Conservation (phyloP, 1,140 invertebrate genomes). For the Drosophila nebulosa region DNA sequence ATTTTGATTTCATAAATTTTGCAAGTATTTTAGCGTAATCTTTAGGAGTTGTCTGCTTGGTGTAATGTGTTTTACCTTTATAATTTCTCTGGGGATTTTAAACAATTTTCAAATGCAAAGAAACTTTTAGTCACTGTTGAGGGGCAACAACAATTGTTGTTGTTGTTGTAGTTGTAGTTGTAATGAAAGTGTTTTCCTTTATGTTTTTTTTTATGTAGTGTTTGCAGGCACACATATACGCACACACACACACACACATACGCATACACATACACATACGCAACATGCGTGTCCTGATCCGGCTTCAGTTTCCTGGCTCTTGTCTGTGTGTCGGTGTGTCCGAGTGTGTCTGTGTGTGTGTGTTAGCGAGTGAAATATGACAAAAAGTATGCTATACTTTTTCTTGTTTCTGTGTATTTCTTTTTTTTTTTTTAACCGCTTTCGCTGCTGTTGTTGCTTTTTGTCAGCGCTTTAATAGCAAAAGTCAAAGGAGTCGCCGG, state of each 20-base stretch:
- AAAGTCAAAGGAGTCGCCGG: conserved; percentile 47
- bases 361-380: conserved; percentile 64
- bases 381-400: conserved; percentile 69
- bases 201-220: conserved; percentile 59
- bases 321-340: not conserved
- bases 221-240: conserved; percentile 53
- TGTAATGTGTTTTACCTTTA: not conserved
- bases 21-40: not conserved
- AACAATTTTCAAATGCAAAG: not conserved
- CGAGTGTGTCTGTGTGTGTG: conserved; percentile 11
- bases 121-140: conserved; percentile 37
- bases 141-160: not conserved
- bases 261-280: conserved; percentile 60
- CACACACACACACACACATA: no score
- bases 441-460: conserved; percentile 39
- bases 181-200: conserved; percentile 66
- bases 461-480: conserved; percentile 69
- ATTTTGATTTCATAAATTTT: not conserved
- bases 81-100: not conserved
- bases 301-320: conserved; percentile 4
- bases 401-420: no score
- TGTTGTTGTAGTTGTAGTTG: conserved; percentile 41
- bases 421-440: conserved; percentile 33
- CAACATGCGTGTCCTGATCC: conserved; percentile 64
- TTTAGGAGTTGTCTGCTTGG: not conserved